Percentiles rank a stretch among this genome's conserved stretches.
phyloP scores from a whole-genome alignment of 2,888 invertebrate genomes.

The Melanchra persicariae region DNA sequence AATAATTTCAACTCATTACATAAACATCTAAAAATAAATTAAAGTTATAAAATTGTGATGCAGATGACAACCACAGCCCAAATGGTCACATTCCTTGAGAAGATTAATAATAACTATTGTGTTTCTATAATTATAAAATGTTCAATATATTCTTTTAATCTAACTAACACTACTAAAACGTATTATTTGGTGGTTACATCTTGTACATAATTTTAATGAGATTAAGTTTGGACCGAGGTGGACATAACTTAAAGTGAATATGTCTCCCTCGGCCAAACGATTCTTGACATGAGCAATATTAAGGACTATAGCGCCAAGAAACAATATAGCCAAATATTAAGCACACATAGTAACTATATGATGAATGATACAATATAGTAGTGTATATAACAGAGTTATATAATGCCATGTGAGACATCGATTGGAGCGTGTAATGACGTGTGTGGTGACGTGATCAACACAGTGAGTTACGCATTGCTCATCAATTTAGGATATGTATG shows the following conservation, averaged over 20 bases:
- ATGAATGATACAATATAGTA: constrained; percentile 67
- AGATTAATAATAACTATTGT: constrained; percentile 59
- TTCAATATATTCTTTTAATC: constrained; percentile 66
- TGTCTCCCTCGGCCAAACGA: constrained; percentile 48
- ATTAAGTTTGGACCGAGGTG: constrained; percentile 77
- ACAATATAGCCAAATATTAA: constrained; percentile 72
- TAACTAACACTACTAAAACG: constrained; percentile 81
- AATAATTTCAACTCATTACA: constrained; percentile 60
- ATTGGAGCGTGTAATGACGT: constrained; percentile 60
- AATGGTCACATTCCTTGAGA: constrained; percentile 67
- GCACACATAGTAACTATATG: constrained; percentile 73
- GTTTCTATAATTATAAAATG: constrained; percentile 63
- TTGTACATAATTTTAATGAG: constrained; percentile 89
- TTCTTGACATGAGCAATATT: constrained; percentile 66
- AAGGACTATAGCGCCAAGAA: constrained; percentile 71
- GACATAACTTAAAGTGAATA: constrained; percentile 43
- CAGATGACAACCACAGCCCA: constrained; percentile 83
- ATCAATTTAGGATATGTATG: constrained; percentile 53
- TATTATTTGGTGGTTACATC: constrained; percentile 89
- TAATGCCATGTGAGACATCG: constrained; percentile 79
- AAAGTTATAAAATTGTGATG: constrained; percentile 80
- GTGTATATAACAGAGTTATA: constrained; percentile 62
- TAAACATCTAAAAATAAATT: constrained; percentile 65
- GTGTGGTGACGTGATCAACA: constrained; percentile 63
- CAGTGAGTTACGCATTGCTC: constrained; percentile 50